phyloP scores from a whole-genome alignment of 2,888 invertebrate species.

The Pristionchus arcanus region DNA sequence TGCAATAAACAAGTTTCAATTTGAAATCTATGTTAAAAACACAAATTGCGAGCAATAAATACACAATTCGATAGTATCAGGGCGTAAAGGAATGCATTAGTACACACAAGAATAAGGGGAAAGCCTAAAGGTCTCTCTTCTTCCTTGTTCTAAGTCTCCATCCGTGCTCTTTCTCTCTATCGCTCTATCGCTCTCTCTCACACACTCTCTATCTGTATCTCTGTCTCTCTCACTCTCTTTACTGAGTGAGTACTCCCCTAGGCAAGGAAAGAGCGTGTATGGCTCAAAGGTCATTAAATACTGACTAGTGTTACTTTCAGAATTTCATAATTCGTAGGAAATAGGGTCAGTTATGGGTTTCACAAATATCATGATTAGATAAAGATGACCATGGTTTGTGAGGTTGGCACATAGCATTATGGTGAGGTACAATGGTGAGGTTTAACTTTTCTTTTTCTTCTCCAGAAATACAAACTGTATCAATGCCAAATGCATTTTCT shows the following conservation, averaged over 20 bases:
- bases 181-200: background rate
- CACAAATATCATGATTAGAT: no score
- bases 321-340: no score
- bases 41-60: background rate
- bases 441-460: background rate
- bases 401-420: no score
- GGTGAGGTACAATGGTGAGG: no score
- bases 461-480: background rate
- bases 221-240: no score
- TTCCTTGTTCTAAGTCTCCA: background rate
- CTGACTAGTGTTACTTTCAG: no score
- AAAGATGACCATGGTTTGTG: no score
- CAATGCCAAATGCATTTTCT: background rate
- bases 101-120: background rate
- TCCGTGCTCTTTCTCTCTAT: background rate
- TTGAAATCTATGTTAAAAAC: background rate
- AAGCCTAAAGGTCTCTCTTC: background rate
- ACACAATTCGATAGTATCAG: background rate
- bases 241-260: no score
- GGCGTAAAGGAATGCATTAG: background rate
- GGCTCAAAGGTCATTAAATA: no score
- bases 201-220: background rate
- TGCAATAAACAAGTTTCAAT: background rate
- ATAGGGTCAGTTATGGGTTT: no score
- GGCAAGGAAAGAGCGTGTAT: no score